Evolutionary conservation across 2,888 invertebrate genomes (phyloP).

Genomic region (Temnothorax rugatulus): DNA sequence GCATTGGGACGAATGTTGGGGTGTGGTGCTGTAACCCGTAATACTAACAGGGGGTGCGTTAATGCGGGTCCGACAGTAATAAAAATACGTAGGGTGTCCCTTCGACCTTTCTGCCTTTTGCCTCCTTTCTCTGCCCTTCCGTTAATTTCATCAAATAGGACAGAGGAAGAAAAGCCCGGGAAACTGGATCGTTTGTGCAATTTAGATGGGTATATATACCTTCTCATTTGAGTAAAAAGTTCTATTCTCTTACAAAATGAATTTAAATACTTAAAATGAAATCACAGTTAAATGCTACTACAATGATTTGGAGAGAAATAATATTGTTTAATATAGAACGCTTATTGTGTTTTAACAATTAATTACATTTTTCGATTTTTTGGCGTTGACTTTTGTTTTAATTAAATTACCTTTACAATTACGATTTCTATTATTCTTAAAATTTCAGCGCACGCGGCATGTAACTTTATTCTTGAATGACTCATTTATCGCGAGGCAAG

Average conservation of each 20-base stretch:
- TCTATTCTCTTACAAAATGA: background rate
- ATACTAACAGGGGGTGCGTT: slow-evolving; percentile 72
- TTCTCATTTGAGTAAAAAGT: background rate
- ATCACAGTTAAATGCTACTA: background rate
- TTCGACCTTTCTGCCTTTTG: slow-evolving; percentile 38
- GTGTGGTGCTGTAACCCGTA: slow-evolving; percentile 58
- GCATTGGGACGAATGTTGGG: slow-evolving; percentile 34
- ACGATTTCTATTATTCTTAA: background rate
- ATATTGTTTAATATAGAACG: background rate
- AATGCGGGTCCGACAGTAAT: slow-evolving; percentile 70
- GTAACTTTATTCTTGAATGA: slow-evolving; percentile 3
- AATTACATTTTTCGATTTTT: background rate
- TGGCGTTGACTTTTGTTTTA: background rate
- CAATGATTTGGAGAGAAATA: background rate
- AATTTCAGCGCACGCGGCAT: background rate
- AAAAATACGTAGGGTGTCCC: slow-evolving; percentile 68
- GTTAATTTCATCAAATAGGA: slow-evolving; percentile 65
- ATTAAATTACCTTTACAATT: background rate
- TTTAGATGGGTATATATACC: slow-evolving; percentile 8
- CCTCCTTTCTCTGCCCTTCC: slow-evolving; percentile 23
- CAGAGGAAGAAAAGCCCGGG: slow-evolving; percentile 15
- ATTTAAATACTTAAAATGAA: background rate
- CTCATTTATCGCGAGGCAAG: slow-evolving; percentile 9
- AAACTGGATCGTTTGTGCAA: slow-evolving; percentile 53
- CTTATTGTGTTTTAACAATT: background rate